Base-by-base conservation (phyloP, 2,113 vertebrate genomes). In the Strix aluco region DNA sequence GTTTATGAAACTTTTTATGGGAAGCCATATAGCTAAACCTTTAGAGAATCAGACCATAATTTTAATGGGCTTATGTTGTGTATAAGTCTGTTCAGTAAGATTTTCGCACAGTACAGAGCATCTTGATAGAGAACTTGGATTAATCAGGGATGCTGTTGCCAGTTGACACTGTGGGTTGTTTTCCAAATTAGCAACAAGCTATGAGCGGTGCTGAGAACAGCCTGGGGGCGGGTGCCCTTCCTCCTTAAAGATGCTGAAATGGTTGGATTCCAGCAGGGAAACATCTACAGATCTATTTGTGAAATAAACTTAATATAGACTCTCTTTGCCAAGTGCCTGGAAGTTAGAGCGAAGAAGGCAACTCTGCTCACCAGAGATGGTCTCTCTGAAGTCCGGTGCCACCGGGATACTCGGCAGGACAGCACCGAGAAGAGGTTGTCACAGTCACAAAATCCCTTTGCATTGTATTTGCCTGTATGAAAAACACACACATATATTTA, bases 1-100 rank as follows among this genome's bases (percentile, higher is more conserved):
- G 97, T 98, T 98, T 98, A 98, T 98, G 97, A 98, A 98, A 98
- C 94, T 97, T 98, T 98, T 98, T 97, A 98, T 97, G 95, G 96
- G 94, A 96, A 91, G 85, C 86, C 97, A 96, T 97, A 96, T 94
- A 96, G 92, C 49, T 71, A 96, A 97, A 93, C 94, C 97, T 97
- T 97, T 46, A 74, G 97, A 97, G 97, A 97, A 95, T 96, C 92
- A 95, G 94, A 96, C 91, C 96, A 86, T 96, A 92, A 44, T 92
- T 96, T 96, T 97, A 97, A 97, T 97, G 96, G 96, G 90, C 61
- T 97, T 97, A 69, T 88, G 91, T 96, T 92, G 96, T 94, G 81
- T 92, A 83, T 79, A 92, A 97, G 90, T 85, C 86, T 87, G 93
- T 77, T 93, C 83, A 61, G 87, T 47, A 91, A 96, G 94, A 93